Evolutionary conservation across 2,888 invertebrate species (phyloP).

Genomic region (Amitus sp.): DNA sequence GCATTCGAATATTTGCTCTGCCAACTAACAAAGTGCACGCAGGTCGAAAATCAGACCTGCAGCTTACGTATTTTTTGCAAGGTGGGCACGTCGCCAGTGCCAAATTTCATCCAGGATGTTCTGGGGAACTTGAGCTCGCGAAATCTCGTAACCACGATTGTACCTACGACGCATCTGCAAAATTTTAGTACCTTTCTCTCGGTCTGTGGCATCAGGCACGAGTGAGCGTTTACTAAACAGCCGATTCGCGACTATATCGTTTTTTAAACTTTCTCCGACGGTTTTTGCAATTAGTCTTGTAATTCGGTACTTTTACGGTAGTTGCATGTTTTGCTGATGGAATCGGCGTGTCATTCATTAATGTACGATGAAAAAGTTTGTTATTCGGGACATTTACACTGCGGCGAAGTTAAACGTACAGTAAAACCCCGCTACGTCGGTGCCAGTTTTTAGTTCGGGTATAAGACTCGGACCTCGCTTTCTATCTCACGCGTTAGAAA

Average conservation of each 20-base stretch:
- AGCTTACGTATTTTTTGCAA: slow-evolving; percentile 83
- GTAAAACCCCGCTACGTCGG: no score
- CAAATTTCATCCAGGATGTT: slow-evolving; percentile 60
- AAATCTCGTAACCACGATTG: slow-evolving; percentile 75
- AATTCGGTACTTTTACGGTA: no score
- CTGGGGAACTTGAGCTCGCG: slow-evolving; percentile 56
- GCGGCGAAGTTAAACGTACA: no score
- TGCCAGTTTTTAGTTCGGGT: no score
- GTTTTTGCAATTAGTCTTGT: background rate
- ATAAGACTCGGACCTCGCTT: no score
- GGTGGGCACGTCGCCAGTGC: slow-evolving; percentile 69
- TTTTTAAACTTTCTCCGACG: background rate
- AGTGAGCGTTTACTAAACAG: slow-evolving; percentile 59
- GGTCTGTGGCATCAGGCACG: slow-evolving; percentile 82
- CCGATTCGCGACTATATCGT: background rate
- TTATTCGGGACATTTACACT: background rate
- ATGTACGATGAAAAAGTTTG: background rate
- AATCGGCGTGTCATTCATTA: background rate
- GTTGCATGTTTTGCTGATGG: no score
- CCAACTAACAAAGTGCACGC: no score
- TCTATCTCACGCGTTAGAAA: no score
- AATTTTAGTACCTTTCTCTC: slow-evolving; percentile 85
- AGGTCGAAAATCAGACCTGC: slow-evolving; percentile 70
- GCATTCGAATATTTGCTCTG: no score
- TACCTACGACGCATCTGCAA: slow-evolving; percentile 84